Percentiles rank a stretch among this genome's conserved stretches.
Conservation (phyloP, 2,797 vertebrate species). For the Heterohyrax brucei region DNA sequence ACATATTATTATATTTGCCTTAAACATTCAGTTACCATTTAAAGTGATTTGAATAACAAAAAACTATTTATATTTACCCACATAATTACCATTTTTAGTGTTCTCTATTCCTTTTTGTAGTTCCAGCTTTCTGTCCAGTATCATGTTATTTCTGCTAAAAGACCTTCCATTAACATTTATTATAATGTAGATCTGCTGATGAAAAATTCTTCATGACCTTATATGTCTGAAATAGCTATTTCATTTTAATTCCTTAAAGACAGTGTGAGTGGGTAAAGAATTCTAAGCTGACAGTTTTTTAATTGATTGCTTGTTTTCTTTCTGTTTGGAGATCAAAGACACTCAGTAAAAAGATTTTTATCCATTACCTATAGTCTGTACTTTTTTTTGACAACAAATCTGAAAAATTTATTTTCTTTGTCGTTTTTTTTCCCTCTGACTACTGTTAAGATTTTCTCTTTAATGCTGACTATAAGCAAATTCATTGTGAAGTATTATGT, state of each 20-base stretch:
- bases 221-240: background rate
- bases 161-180: background rate
- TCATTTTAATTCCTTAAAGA: conserved; percentile 24
- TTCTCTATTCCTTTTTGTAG: background rate
- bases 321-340: conserved; percentile 30
- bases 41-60: background rate
- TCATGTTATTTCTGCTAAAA: background rate
- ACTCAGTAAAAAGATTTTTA: too few species aligned
- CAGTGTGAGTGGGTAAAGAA: background rate
- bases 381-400: too few species aligned
- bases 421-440: background rate
- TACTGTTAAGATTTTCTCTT: conserved; percentile 35
- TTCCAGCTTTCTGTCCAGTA: background rate
- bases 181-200: background rate
- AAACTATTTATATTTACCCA: background rate
- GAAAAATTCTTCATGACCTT: background rate
- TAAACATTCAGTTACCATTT: conserved; percentile 54
- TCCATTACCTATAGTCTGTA: too few species aligned
- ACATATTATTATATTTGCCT: background rate
- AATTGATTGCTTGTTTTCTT: background rate
- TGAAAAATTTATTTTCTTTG: too few species aligned
- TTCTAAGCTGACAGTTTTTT: background rate
- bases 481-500: background rate
- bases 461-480: conserved; percentile 22
- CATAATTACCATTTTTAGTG: background rate